These are phyloP conservation scores for Phacellophora camtschatica DNA, from an alignment of 30 jellyfish, hydroid and myxozoan species.

Conservation along the genomic window DNA sequence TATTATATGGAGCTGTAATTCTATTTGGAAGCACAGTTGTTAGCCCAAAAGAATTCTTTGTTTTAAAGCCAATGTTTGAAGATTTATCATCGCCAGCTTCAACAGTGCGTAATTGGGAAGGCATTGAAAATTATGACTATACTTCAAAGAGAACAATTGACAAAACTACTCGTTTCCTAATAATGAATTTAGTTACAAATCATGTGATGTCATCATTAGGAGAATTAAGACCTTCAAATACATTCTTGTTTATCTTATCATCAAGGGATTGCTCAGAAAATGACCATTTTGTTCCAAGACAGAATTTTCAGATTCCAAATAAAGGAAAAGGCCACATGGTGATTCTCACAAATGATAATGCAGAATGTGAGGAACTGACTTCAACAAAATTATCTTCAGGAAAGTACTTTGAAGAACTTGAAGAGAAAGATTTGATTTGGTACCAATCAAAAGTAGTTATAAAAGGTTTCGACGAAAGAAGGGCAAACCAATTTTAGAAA, in stretches of 20 bases:
- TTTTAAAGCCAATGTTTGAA: constrained; percentile 4
- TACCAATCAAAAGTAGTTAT: constrained; percentile 14
- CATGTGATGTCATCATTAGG: constrained; percentile 10
- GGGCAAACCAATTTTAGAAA: no score
- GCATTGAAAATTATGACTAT: background rate
- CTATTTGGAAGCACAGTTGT: constrained; percentile 42
- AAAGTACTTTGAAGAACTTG: background rate
- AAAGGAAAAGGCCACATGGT: constrained; percentile 27
- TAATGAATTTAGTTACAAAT: background rate
- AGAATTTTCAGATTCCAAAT: background rate
- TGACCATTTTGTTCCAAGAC: constrained; percentile 6
- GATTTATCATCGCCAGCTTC: background rate
- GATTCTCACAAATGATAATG: constrained; percentile 19
- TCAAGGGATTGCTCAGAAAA: background rate
- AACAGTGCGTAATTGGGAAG: background rate
- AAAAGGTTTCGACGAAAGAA: constrained; percentile 16
- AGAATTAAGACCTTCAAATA: constrained; percentile 23
- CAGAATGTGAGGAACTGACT: background rate
- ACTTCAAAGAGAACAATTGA: background rate
- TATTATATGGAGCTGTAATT: background rate
- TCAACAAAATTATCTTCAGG: background rate
- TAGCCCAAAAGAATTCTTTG: constrained; percentile 41
- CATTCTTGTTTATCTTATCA: constrained; percentile 21
- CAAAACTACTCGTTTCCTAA: background rate
- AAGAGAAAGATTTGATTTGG: constrained; percentile 35